Evolutionary conservation across 30 jellyfish, hydroid and myxozoan species (phyloP), one percentile per base, ranked within the genome.

Genomic region (Pelagia noctiluca): DNA sequence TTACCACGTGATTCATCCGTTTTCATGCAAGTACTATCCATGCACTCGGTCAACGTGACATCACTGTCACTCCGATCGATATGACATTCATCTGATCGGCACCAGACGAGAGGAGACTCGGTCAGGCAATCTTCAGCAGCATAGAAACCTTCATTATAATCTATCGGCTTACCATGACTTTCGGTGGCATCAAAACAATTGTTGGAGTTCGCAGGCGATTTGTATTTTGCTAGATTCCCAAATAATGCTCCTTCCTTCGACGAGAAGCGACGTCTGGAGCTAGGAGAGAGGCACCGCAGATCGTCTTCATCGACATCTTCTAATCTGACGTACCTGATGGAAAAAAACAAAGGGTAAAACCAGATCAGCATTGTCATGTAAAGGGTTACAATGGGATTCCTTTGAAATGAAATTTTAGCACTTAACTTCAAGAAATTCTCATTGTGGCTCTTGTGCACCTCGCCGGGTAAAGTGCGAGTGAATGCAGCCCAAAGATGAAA

Each of bases 11-110:
- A 52, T 30, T 19, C 68, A 10, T 8, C 68, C 16, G 28, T 52
- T 30, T 19, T 30, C 68, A 52, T 52, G 26, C 68, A 52, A 19
- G 68, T 25, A 50, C 33, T 69, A 25, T 82, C 57, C 31, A 68
- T 61, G 8, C 70, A 85, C 22, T 50, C 92, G 3, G 71, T 69
- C 66, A 82, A 37, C 4, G 92, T 82, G 34, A 47, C 92, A 10
- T 82, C 92, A 38, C 92, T 82, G 12, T 35, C 79, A 3, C 69
- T 82, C 53, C 67, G 33, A 10, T 47, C 54, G 23, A 82, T 18
- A 29, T 18, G 47, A 38, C 67, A 33, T 22, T 53, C 78, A 19
- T 80, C 84, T 46, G 83, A 71, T 12, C 71, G 66, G 18, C 53
- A 33, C 90, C 90, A 80, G 2, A 66, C 16, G 21, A 30, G 21